Evolutionary conservation across 2,888 invertebrate species (phyloP).

Genomic region (Chalcis sispes): DNA sequence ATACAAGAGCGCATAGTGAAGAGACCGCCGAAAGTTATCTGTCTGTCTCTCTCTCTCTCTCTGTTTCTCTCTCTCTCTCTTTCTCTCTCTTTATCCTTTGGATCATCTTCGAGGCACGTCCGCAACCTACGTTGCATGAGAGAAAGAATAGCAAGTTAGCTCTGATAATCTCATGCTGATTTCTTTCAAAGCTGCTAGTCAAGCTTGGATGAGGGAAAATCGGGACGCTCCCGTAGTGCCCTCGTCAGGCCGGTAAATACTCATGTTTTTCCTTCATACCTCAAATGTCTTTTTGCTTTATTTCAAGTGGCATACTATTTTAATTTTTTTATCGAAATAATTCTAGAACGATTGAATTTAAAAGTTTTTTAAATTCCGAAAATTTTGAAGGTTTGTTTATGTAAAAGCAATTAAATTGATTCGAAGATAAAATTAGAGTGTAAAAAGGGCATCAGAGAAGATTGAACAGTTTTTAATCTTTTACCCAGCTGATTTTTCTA

Average conservation of each 20-base stretch:
- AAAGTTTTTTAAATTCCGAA: too few species aligned
- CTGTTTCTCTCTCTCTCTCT: neutral
- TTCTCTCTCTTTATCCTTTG: neutral
- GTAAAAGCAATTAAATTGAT: neutral
- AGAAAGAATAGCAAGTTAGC: neutral
- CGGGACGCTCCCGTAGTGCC: too few species aligned
- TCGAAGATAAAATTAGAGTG: conserved; percentile 19
- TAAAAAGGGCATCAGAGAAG: conserved; percentile 22
- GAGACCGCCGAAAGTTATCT: neutral
- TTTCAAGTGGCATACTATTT: too few species aligned
- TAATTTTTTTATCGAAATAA: too few species aligned
- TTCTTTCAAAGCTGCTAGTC: too few species aligned
- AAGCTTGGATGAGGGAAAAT: too few species aligned
- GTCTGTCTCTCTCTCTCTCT: neutral
- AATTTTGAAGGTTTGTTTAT: conserved; percentile 21
- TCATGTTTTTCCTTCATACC: too few species aligned
- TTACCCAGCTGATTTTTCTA: too few species aligned
- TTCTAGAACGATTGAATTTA: too few species aligned
- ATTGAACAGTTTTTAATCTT: too few species aligned
- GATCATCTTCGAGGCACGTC: conserved; percentile 14
- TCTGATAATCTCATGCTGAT: neutral
- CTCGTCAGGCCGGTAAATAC: too few species aligned
- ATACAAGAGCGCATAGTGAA: neutral
- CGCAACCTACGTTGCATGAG: neutral
- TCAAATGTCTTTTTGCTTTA: too few species aligned